Base-by-base conservation (phyloP, 1,140 invertebrate genomes). In the Macrosteles quadrilineatus region DNA sequence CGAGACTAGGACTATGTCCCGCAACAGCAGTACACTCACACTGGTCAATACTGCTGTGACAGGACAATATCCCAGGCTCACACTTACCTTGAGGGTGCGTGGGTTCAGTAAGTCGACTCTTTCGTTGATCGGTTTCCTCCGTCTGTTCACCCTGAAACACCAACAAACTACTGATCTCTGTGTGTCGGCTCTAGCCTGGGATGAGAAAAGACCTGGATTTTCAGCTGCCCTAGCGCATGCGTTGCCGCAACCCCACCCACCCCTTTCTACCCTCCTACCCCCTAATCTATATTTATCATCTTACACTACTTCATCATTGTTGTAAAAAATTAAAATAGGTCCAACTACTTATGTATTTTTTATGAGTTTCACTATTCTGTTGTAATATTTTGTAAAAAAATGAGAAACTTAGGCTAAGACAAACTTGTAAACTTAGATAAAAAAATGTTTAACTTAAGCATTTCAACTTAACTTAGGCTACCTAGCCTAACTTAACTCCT, bases 11-110 rank as follows among this genome's bases (percentile, higher is more conserved):
- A 85, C 85, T 84, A 92, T 94, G 91, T 92, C 91, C 91, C 86
- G 90, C 84, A 85, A 86, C 90, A 93, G 90, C 91, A 93, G 91
- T 93, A 93, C 84, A 81, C 77, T 81, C 93, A 93, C 84, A 81
- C 77, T 81, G 81, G 80, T 80, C 83, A 86, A 86, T 93, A 94
- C 91, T 94, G 91, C 91, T 94, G 91, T 94, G 91, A 93, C 91
- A 92, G 90, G 91, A 94, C 91, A 94, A 94, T 94, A 94, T 93
- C 87, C 89, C 83, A 85, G 88, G 82, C 80, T 75, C 77, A 76
- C 79, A 59, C 63, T 77, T 74, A 83, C 83, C 80, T 83, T 83
- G 11, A 83, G 69, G 50, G 23, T 40, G 2, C 80, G 79, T 12
- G 82, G 82, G 0, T 83, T 79, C 55, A 80, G 77, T 23, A 83